These are phyloP conservation scores for Macropis europaea DNA, from an alignment of 2,888 invertebrate genomes.

Conservation along the genomic window DNA sequence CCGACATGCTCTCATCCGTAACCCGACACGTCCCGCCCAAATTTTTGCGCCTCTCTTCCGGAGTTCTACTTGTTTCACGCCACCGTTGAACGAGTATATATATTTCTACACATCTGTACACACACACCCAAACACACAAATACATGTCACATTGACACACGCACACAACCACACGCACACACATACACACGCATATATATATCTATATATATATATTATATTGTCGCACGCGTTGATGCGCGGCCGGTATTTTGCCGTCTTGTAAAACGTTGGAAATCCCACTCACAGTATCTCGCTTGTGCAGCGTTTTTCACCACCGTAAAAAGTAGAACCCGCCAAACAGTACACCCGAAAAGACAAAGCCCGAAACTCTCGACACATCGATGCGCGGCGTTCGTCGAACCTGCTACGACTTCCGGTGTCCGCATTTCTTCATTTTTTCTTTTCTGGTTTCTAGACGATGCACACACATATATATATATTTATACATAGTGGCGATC, in stretches of 20 bases:
- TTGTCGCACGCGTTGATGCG: slow-evolving; percentile 67
- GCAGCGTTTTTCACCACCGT: slow-evolving; percentile 79
- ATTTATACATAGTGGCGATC: slow-evolving; percentile 42
- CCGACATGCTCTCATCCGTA: slow-evolving; percentile 68
- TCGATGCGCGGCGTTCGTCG: slow-evolving; percentile 60
- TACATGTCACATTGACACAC: no score
- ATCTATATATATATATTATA: slow-evolving; percentile 63
- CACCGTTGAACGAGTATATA: slow-evolving; percentile 62
- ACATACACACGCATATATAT: slow-evolving; percentile 55
- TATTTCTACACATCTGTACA: slow-evolving; percentile 48
- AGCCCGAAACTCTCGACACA: slow-evolving; percentile 50
- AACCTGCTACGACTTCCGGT: neutral
- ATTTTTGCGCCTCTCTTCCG: slow-evolving; percentile 67
- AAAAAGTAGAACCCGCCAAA: slow-evolving; percentile 78
- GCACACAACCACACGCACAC: neutral
- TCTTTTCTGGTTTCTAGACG: slow-evolving; percentile 8
- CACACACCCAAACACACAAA: slow-evolving; percentile 13
- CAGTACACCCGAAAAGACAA: slow-evolving; percentile 54
- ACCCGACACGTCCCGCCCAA: slow-evolving; percentile 60
- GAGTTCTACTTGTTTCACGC: slow-evolving; percentile 72
- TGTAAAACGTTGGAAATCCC: slow-evolving; percentile 76
- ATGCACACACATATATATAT: slow-evolving; percentile 31
- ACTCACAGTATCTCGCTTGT: slow-evolving; percentile 80
- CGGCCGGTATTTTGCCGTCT: slow-evolving; percentile 69
- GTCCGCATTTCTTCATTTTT: slow-evolving; percentile 19